These are phyloP conservation scores for Champsocephalus gunnari DNA, from an alignment of 2,797 vertebrate species.

Conservation along the genomic window DNA sequence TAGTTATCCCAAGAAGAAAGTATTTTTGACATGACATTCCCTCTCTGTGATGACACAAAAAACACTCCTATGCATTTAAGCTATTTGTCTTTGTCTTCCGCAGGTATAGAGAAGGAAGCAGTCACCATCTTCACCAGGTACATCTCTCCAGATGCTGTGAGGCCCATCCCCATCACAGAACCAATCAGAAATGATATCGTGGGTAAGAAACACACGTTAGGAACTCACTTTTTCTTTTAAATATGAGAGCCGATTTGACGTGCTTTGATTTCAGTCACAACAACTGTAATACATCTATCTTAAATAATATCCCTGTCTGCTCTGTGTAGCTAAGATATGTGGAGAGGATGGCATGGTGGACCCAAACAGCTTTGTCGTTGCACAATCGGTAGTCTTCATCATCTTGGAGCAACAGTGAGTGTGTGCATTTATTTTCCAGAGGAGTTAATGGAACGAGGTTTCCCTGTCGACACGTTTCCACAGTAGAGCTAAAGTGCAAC, in stretches of 20 bases:
- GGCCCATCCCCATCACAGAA: conserved; percentile 96
- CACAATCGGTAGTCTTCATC: conserved; percentile 91
- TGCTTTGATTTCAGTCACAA: background rate
- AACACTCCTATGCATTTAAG: background rate
- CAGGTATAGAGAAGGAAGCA: conserved; percentile 98
- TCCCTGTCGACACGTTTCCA: background rate
- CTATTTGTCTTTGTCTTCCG: conserved; percentile 21
- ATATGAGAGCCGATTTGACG: background rate
- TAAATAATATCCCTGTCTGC: background rate
- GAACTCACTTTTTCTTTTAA: no score
- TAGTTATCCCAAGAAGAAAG: background rate
- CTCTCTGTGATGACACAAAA: background rate
- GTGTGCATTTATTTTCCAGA: conserved; percentile 16
- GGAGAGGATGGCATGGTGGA: conserved; percentile 98
- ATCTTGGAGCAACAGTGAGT: conserved; percentile 98
- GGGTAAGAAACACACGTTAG: conserved; percentile 83
- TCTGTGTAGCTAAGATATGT: conserved; percentile 93
- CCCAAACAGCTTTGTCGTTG: conserved; percentile 96
- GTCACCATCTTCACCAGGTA: conserved; percentile 98
- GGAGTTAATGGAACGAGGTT: background rate
- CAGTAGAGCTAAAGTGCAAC: conserved; percentile 23
- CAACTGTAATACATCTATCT: background rate
- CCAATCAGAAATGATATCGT: conserved; percentile 96
- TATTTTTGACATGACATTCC: background rate
- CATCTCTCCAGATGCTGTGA: conserved; percentile 96